Evolutionary conservation across 64 coral and sea anemone genomes (phyloP), one percentile per base, ranked within the genome.

Genomic region (Pachyseris speciosa): DNA sequence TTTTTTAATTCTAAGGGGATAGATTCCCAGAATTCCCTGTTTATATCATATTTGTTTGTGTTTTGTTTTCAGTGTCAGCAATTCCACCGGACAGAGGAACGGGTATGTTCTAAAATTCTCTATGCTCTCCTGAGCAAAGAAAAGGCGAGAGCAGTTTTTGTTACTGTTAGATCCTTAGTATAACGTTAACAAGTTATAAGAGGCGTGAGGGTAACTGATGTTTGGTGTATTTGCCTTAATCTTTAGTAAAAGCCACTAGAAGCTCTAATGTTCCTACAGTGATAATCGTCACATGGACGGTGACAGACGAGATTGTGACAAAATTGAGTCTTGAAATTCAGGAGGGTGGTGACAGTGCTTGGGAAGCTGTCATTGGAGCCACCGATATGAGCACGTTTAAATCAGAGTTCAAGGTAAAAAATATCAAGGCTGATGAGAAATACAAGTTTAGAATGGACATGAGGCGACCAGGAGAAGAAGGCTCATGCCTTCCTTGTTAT

Each of bases 1-100:
- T n/a, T n/a, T n/a, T n/a, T n/a, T n/a, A n/a, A n/a, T n/a, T n/a
- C n/a, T n/a, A n/a, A n/a, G n/a, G n/a, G n/a, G n/a, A n/a, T n/a
- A n/a, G n/a, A n/a, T n/a, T n/a, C n/a, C n/a, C n/a, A n/a, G n/a
- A n/a, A n/a, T n/a, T n/a, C n/a, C n/a, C n/a, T n/a, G n/a, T n/a
- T 38, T 37, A 27, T 74, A 20, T 19, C 34, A 27, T 74, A 5
- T 39, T 31, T 32, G 20, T 64, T 37, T 37, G 67, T 43, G 29
- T 78, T 32, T 8, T 58, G 63, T 47, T 83, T 50, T 11, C 45
- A 87, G 85, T 33, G 43, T 87, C 85, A 74, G 30, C 64, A 33
- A 22, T n/a, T 44, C 85, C 85, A 22, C 85, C 85, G n/a, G 85
- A 67, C 49, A 71, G 85, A 87, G 85, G 85, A 33, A 87, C 85